phyloP scores from a whole-genome alignment of 1,140 invertebrate genomes.

The Ylistrum balloti region DNA sequence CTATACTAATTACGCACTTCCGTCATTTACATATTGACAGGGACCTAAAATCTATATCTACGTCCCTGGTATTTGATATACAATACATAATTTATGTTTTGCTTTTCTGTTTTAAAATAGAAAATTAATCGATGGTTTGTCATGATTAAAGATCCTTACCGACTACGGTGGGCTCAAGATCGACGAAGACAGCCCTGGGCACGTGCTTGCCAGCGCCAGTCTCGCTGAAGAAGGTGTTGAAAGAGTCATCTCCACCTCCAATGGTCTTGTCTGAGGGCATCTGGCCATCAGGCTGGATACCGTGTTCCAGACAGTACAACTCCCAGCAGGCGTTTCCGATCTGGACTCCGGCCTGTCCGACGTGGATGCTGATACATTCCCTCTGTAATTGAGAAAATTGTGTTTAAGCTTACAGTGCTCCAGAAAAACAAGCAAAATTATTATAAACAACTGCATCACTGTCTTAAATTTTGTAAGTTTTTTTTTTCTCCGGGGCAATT shows the following conservation, averaged over 20 bases:
- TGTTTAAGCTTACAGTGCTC: no score
- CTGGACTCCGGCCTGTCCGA: conserved; percentile 94
- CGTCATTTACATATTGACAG: no score
- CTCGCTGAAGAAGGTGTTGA: conserved; percentile 84
- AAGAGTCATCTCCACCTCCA: conserved; percentile 82
- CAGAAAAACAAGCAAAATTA: no score
- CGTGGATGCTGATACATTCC: conserved; percentile 92
- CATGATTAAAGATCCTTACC: conserved; percentile 83
- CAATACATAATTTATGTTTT: no score
- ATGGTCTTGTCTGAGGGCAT: conserved; percentile 78
- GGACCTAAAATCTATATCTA: no score
- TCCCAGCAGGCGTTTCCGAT: conserved; percentile 92
- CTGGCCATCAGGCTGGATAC: conserved; percentile 92
- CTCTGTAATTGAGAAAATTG: conserved; percentile 68
- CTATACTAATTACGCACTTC: no score
- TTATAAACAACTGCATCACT: no score
- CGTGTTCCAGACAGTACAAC: conserved; percentile 93
- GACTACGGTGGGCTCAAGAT: conserved; percentile 93
- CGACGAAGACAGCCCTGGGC: conserved; percentile 91
- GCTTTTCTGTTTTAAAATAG: no score
- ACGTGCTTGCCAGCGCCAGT: conserved; percentile 91
- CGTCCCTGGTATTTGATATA: no score
- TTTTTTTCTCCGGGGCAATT: no score
- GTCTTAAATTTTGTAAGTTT: no score
- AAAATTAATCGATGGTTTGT: no score